Evolutionary conservation across 2,888 invertebrate genomes (phyloP), one percentile per base, ranked within the genome.

Genomic region (Drosophila neutralis): DNA sequence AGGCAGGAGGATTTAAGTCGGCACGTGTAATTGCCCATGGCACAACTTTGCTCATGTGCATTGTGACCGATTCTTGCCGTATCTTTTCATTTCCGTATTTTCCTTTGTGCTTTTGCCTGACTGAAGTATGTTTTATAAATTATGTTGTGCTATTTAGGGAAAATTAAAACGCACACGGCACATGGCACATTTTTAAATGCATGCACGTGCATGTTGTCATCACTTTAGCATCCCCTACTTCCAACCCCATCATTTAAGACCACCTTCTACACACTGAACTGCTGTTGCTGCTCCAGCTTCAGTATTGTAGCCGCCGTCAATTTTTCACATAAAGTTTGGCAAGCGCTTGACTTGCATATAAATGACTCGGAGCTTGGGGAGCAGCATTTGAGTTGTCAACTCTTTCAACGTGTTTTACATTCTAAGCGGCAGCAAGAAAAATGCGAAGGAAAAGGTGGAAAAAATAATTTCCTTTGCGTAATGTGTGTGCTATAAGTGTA

Each of bases 321-420:
- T 87, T 87, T 87, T 90, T 87, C 87, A 87, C 87, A 88, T 90
- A 80, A 90, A 87, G 89, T 90, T 87, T 88, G 90, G 79, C 82
- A 79, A 88, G 81, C 77, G 79, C 87, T 90, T 87, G 87, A 83
- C 87, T 87, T 87, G 87, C 90, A 87, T 87, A 87, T 90, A 90
- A 87, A 87, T 87, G 87, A 87, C 87, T 86, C 88, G 74, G 76
- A n/a, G 27, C 68, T 35, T 54, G 38, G 70, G 58, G 68, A 68
- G 59, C 69, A 69, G 70, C 78, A 74, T 84, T 84, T 65, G 83
- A 82, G 90, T 83, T 86, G 86, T 90, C 86, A 87, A 87, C 86
- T 87, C 86, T 88, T 87, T 87, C 88, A 82, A 89, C 85, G 85
- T 89, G 90, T 89, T 87, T 89, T 87, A 85, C 85, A 85, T 85